Percentiles rank a stretch among this genome's conserved stretches.
Conservation (phyloP, 2,797 vertebrate genomes). For the Vireo griseus region DNA sequence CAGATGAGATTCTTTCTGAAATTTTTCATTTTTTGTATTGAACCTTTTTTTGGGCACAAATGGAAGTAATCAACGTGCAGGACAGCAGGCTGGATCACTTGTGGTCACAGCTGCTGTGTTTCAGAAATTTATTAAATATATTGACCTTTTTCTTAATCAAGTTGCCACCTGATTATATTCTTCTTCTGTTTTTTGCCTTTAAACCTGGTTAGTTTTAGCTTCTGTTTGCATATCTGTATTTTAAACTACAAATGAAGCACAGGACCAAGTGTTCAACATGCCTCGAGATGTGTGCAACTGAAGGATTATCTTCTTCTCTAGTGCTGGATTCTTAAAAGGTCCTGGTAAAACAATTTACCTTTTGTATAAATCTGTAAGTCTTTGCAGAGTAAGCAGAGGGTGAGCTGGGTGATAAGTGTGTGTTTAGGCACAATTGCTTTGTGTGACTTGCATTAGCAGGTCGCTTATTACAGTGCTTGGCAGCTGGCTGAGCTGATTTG, state of each 20-base stretch:
- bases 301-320: neutral
- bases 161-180: neutral
- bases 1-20: neutral
- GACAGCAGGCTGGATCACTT: neutral
- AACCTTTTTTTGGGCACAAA: neutral
- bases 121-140: neutral
- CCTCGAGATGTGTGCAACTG: neutral
- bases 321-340: neutral
- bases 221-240: neutral
- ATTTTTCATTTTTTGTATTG: neutral
- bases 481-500: slow-evolving; percentile 60
- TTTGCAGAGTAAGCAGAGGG: slow-evolving; percentile 19
- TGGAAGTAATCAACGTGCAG: neutral
- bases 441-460: slow-evolving; percentile 42
- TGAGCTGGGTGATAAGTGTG: neutral
- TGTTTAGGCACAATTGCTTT: neutral
- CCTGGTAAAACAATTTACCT: neutral
- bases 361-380: neutral
- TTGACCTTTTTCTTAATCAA: neutral
- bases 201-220: neutral
- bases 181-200: neutral
- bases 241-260: neutral
- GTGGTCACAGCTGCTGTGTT: neutral
- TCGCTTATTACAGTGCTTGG: slow-evolving; percentile 49
- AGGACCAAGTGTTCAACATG: rapidly evolving